Evolutionary conservation across 2,113 vertebrate species (phyloP).

Genomic region (Tenebrosternarchus preto): DNA sequence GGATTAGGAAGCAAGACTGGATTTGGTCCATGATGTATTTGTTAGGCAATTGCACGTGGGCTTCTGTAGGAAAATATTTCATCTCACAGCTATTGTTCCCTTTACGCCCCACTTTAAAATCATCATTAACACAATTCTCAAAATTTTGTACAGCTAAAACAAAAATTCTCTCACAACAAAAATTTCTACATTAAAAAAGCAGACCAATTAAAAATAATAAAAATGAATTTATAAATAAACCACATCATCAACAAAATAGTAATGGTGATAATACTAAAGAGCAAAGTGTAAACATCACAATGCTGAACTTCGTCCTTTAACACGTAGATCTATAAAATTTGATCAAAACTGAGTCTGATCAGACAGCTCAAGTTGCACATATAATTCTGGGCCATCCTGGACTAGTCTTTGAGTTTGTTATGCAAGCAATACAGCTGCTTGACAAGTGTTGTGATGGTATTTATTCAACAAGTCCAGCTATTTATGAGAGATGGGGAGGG

Average conservation of each 20-base stretch:
- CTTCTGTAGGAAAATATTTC: constrained; percentile 1
- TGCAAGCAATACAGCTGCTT: constrained; percentile 60
- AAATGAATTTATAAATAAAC: not conserved
- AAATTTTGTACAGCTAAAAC: no score
- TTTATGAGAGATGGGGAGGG: constrained; percentile 41
- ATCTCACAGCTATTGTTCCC: constrained; percentile 1
- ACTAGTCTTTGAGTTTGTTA: constrained; percentile 34
- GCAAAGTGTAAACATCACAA: not conserved
- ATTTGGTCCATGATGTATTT: constrained; percentile 50
- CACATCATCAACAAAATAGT: no score
- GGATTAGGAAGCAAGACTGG: constrained; percentile 56
- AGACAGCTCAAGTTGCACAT: not conserved
- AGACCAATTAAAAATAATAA: not conserved
- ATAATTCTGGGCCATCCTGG: constrained; percentile 14
- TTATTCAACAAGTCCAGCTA: constrained; percentile 56
- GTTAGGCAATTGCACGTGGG: constrained; percentile 34
- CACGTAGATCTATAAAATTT: not conserved
- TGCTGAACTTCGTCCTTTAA: not conserved
- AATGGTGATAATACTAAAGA: no score
- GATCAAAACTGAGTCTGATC: no score
- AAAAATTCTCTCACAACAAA: no score
- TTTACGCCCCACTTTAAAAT: constrained; percentile 17
- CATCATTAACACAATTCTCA: not conserved
- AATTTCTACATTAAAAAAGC: not conserved
- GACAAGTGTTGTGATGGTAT: constrained; percentile 54